These are phyloP conservation scores for Synanthedon myopaeformis DNA, from an alignment of 2,888 invertebrate genomes.

Conservation along the genomic window DNA sequence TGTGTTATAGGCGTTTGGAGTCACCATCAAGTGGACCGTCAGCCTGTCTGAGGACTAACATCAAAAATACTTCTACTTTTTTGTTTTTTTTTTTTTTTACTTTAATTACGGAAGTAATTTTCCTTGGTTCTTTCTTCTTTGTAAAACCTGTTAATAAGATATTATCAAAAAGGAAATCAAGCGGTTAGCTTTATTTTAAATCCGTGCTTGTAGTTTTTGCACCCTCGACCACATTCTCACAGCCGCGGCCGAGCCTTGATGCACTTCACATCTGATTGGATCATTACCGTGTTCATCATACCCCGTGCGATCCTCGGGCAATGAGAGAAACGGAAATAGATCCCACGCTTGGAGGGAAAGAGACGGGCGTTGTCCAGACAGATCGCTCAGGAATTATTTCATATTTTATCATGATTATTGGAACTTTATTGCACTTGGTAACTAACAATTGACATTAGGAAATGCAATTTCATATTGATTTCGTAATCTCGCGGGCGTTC, in stretches of 20 bases:
- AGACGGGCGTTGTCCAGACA: slow-evolving; percentile 31
- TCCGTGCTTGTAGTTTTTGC: slow-evolving; percentile 65
- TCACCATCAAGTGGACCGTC: too few relatives aligned
- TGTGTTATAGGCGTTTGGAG: too few relatives aligned
- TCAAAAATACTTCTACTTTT: too few relatives aligned
- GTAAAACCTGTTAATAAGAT: background rate
- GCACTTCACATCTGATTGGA: slow-evolving; percentile 71
- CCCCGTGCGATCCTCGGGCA: slow-evolving; percentile 62
- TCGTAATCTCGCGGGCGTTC: slow-evolving; percentile 50
- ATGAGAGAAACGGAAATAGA: slow-evolving; percentile 36
- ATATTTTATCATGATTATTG: slow-evolving; percentile 71
- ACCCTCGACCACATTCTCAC: slow-evolving; percentile 70
- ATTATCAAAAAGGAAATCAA: slow-evolving; percentile 49
- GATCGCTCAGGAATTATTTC: slow-evolving; percentile 66
- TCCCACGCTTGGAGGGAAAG: slow-evolving; percentile 17
- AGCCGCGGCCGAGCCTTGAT: slow-evolving; percentile 56
- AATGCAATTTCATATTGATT: slow-evolving; percentile 71
- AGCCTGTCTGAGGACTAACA: too few relatives aligned
- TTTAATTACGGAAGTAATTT: too few relatives aligned
- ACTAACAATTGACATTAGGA: slow-evolving; percentile 72
- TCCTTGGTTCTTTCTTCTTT: too few relatives aligned
- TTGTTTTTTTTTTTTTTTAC: too few relatives aligned
- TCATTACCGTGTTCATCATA: slow-evolving; percentile 72
- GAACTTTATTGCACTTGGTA: slow-evolving; percentile 71
- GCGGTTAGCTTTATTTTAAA: slow-evolving; percentile 65